Evolutionary conservation across 2,888 invertebrate species (phyloP).

Genomic region (Venustoraphidia nigricollis): DNA sequence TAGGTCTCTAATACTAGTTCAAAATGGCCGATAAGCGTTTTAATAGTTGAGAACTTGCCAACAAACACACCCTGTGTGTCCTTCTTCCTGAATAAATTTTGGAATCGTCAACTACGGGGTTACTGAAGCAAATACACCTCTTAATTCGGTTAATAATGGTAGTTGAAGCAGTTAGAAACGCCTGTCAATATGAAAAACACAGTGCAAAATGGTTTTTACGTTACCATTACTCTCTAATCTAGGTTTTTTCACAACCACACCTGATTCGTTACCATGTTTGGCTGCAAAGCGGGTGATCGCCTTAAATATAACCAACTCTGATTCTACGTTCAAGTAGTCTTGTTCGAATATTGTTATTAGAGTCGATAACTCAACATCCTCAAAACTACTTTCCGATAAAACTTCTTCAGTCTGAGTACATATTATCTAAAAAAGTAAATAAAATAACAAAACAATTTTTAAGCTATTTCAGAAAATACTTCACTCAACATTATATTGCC

Average conservation of each 20-base stretch:
- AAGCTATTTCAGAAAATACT: background rate
- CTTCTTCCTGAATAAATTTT: no score
- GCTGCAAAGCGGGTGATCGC: slow-evolving; percentile 53
- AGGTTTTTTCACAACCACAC: slow-evolving; percentile 32
- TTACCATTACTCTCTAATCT: slow-evolving; percentile 29
- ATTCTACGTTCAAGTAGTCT: slow-evolving; percentile 53
- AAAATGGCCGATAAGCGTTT: no score
- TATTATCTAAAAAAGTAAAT: slow-evolving; percentile 48
- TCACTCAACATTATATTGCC: background rate
- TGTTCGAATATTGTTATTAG: slow-evolving; percentile 60
- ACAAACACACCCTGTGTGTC: no score
- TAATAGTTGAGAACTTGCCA: no score
- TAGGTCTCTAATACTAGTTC: no score
- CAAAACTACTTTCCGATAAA: slow-evolving; percentile 57
- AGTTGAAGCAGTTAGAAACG: no score
- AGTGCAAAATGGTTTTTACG: no score
- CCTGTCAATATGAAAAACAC: no score
- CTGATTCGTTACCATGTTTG: slow-evolving; percentile 36
- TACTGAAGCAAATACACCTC: no score
- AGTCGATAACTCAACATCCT: slow-evolving; percentile 61
- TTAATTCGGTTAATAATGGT: no score
- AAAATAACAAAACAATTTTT: background rate
- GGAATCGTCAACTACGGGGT: no score
- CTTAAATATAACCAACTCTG: slow-evolving; percentile 62
- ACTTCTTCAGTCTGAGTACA: slow-evolving; percentile 62